These are phyloP conservation scores for Oreochromis grahami DNA, from an alignment of 2,797 vertebrate genomes.

Conservation along the genomic window DNA sequence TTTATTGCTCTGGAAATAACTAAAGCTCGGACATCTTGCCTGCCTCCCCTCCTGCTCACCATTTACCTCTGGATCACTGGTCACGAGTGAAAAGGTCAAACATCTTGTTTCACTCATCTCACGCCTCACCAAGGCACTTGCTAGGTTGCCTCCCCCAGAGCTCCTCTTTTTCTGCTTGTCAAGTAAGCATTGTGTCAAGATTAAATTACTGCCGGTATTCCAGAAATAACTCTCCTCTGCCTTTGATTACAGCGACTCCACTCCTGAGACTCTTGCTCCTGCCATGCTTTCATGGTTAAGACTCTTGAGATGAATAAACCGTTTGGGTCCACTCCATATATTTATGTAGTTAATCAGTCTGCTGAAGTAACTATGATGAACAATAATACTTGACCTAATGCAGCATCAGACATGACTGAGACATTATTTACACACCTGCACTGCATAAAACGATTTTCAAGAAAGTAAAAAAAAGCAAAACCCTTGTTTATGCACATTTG, in stretches of 20 bases:
- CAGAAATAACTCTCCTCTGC: not conserved
- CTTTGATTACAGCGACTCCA: not conserved
- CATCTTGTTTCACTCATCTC: not conserved
- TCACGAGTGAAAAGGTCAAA: not conserved
- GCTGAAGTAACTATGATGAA: not conserved
- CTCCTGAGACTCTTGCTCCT: not conserved
- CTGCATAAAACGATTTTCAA: not conserved
- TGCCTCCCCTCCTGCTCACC: not conserved
- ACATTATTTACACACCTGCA: not conserved
- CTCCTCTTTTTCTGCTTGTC: not conserved
- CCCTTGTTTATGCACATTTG: too few species aligned
- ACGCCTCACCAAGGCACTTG: not conserved
- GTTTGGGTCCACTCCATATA: not conserved
- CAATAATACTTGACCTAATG: not conserved
- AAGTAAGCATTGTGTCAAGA: not conserved
- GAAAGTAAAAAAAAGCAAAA: too few species aligned
- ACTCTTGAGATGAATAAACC: not conserved
- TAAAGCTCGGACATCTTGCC: not conserved
- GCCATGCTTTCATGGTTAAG: not conserved
- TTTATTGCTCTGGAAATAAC: not conserved
- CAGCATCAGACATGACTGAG: not conserved
- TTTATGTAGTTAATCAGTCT: not conserved
- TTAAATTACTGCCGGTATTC: not conserved
- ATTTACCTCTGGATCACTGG: not conserved
- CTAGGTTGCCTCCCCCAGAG: not conserved